Base-by-base conservation (phyloP, 2,888 invertebrate species). In the Bembecia ichneumoniformis region DNA sequence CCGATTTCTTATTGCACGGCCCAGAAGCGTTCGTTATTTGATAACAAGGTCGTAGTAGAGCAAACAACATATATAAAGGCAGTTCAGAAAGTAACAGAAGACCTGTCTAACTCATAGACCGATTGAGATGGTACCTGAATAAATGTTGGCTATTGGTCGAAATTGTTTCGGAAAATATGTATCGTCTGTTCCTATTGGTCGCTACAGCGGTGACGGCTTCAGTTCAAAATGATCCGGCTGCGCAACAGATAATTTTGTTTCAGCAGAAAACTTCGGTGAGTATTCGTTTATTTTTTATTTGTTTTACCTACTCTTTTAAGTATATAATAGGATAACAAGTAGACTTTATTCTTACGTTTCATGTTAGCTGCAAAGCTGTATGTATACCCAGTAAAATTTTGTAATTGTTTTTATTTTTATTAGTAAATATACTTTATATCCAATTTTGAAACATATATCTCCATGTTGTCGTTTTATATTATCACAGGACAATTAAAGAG, bases 241-340 rank as follows among this genome's bases (percentile, higher is more conserved):
- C 63, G 1, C 64, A 74, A 45, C 78, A 78, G 54, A 69, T 77
- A 3, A 54, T 77, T n/a, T 46, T 58, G 35, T 78, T 77, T 49
- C 73, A 71, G 44, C 58, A 71, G 45, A 71, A 64, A 50, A 71
- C 69, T 11, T 55, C 63, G 58, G 78, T 78, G 51, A 59, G 64
- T 54, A 9, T 28, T 28, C 28, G 9, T 28, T 28, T 7, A 28
- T 28, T 9, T 28, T 20, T 7, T 20, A 20, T 20, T 20, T 20
- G 20, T 20, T 20, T 1, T 20, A 20, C 4, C 20, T 20, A 20
- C 5, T 20, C n/a, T n/a, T n/a, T 3, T 17, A 5, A 7, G 20
- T 20, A 20, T 20, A 20, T 5, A 20, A 20, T n/a, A n/a, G n/a
- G n/a, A n/a, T n/a, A n/a, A n/a, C n/a, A n/a, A n/a, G n/a, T n/a